Evolutionary conservation across 2,888 invertebrate species (phyloP).

Genomic region (Laothoe populi): DNA sequence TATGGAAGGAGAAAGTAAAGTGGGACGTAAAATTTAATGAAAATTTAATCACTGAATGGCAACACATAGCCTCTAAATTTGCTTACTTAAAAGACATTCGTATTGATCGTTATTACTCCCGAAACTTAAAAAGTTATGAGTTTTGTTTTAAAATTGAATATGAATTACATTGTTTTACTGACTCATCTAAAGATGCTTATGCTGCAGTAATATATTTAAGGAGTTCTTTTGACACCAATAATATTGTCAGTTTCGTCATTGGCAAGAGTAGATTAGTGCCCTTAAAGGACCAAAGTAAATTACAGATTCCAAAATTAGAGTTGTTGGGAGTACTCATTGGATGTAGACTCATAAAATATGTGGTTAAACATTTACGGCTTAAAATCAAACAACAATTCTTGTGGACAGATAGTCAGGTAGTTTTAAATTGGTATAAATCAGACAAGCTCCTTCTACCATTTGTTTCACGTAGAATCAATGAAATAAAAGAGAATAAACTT

Average conservation of each 20-base stretch:
- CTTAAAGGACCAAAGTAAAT: background rate
- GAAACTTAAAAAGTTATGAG: too few relatives aligned
- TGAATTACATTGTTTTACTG: background rate
- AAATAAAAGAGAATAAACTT: background rate
- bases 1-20: background rate
- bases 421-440: background rate
- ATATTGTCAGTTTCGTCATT: background rate
- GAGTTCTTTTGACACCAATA: too few relatives aligned
- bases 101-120: too few relatives aligned
- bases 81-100: too few relatives aligned
- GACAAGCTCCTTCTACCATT: background rate
- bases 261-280: background rate
- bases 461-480: background rate
- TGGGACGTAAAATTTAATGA: background rate
- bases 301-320: background rate
- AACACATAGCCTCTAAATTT: background rate
- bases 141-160: too few relatives aligned
- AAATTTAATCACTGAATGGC: background rate
- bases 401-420: background rate
- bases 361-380: background rate
- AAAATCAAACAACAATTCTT: background rate
- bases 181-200: background rate
- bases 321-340: background rate
- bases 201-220: too few relatives aligned
- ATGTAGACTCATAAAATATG: background rate